Evolutionary conservation across 1,140 invertebrate genomes (phyloP), one percentile per base, ranked within the genome.

Genomic region (Drosophila ficusphila): DNA sequence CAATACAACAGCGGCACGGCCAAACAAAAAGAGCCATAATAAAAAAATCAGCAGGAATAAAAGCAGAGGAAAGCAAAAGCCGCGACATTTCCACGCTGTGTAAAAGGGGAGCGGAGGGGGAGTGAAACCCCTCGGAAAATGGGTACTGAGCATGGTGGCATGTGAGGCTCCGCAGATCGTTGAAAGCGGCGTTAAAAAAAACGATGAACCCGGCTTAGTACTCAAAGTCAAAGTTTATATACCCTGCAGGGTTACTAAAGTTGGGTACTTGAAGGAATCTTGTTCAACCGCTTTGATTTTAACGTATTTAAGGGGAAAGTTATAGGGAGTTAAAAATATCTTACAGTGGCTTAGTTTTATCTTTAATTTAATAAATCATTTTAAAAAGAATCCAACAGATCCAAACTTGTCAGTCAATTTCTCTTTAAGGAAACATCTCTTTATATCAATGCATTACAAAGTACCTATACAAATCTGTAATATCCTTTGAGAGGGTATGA

Each of bases 81-180:
- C 76, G 76, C 76, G 76, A 85, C 72, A 85, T 85, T 86, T 72
- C 68, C 72, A 86, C 76, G 68, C 81, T 65, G 81, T 85, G 79
- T 68, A 76, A 76, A 85, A 39, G 67, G 51, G 51, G 61, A 44
- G 18, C 8, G 14, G 54, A 34, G 31, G 23, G 29, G 42, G 21
- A 14, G 52, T 9, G 36, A 11, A 33, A 23, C 16, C 27, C 16
- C 34, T 33, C 34, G 46, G 46, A 25, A 14, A 49, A 34, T n/a
- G 33, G 11, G 7, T 39, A 6, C 16, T 14, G 41, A 23, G n/a
- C 19, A 11, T 11, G 41, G 27, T 31, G 53, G 39, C 52, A 31
- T 44, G 39, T 57, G 41, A 42, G 19, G 57, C 21, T 8, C 49
- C 33, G 5, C 61, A 38, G 60, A 52, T 67, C 69, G 68, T 53